Evolutionary conservation across 2,888 invertebrate genomes (phyloP), one percentile per base, ranked within the genome.

Genomic region (Phragmatobia fuliginosa): DNA sequence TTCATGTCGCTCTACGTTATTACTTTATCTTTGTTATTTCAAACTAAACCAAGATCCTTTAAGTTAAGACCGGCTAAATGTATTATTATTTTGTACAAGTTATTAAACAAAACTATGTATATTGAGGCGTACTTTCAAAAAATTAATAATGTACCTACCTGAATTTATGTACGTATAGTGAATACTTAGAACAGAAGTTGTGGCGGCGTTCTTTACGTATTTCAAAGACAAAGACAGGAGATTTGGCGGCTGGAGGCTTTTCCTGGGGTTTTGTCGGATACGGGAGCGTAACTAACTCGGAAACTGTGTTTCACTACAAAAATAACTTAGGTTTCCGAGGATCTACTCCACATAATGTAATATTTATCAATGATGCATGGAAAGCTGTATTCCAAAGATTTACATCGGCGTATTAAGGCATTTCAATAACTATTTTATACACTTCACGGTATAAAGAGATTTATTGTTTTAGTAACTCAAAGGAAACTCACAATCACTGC

Each of bases 231-330:
- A 86, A 87, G 82, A 85, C 82, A 84, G 84, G 88, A 89, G 89
- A 88, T 91, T 90, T 90, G 85, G 87, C 83, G 84, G 85, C 79
- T 81, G 77, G 80, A 83, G 84, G 88, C 85, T 88, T 88, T 90
- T 85, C 84, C 80, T 82, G 85, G 79, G 87, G 87, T 85, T 88
- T 83, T 82, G 76, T 77, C 83, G 88, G 88, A 90, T 91, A 85
- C 83, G 82, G 78, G 78, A 82, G 85, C 86, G 88, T 91, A 91
- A 91, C 91, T 92, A 91, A 91, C 91, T 90, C 90, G 85, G 86
- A 86, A 86, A 91, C 91, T 90, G 87, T 92, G 87, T 92, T 91
- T 89, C 87, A 85, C 86, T 86, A 86, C 85, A 87, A 87, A 90
- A 88, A 89, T 90, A 90, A 85, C 88, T 87, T 79, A 86, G 90